Evolutionary conservation across 35 echinoderm and acorn worm genomes (phyloP).

Genomic region (Diadema setosum): DNA sequence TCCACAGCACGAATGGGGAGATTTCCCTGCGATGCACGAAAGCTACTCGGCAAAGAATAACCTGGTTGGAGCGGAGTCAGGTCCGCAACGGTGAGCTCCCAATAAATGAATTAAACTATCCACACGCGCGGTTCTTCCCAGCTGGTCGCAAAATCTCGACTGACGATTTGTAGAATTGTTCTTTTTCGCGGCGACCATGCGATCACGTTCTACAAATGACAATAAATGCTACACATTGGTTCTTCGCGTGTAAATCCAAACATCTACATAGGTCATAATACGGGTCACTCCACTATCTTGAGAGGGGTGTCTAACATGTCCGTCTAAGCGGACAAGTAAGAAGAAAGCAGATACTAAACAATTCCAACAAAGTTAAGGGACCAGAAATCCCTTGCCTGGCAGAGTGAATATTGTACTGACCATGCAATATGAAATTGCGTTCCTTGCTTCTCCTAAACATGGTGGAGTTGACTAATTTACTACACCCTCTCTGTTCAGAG

Average conservation of each 20-base stretch:
- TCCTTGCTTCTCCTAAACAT: too few relatives aligned
- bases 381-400: too few relatives aligned
- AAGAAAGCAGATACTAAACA: too few relatives aligned
- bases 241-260: conserved; percentile 22
- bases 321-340: too few relatives aligned
- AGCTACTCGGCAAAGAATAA: background rate
- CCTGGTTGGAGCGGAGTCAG: background rate
- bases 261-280: conserved; percentile 25
- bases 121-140: conserved; percentile 4
- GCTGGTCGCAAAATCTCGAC: background rate
- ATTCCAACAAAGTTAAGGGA: too few relatives aligned
- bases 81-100: background rate
- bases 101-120: conserved; percentile 31
- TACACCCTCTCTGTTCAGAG: too few relatives aligned
- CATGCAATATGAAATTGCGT: too few relatives aligned
- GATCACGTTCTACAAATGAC: conserved; percentile 17
- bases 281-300: background rate
- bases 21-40: conserved; percentile 9
- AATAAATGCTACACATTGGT: conserved; percentile 32
- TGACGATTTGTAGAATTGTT: background rate
- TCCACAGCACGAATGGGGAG: background rate
- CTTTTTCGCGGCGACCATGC: background rate
- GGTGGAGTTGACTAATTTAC: too few relatives aligned
- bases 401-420: too few relatives aligned
- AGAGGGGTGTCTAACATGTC: background rate